Evolutionary conservation across 2,888 invertebrate species (phyloP), one percentile per base, ranked within the genome.

Genomic region (Phaonia tiefii): DNA sequence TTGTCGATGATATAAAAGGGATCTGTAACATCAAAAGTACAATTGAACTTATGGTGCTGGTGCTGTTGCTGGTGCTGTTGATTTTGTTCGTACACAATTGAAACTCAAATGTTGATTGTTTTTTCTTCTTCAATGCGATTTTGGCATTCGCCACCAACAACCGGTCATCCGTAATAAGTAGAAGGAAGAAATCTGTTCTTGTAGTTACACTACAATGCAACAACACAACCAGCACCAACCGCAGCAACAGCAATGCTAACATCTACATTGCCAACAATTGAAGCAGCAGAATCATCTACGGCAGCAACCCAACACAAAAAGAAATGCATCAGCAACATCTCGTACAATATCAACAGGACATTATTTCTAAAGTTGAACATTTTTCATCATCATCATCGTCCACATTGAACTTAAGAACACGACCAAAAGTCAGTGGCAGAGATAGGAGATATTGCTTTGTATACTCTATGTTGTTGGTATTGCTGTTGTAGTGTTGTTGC

Each of bases 351-450:
- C 51, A 67, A 51, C 37, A 39, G 49, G 51, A 49, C 51, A 37
- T 51, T 37, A 31, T 31, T 49, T 67, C 20, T 44, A 71, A 8
- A 74, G 37, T 39, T 20, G 22, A 54, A 69, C 54, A 69, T 39
- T 42, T 39, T 37, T 72, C 72, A 78, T 63, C 63, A 42, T 63
- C 20, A 51, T 51, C 44, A 44, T 44, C 51, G 20, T 51, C 51
- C 17, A 20, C 75, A 78, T 69, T 81, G 81, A 78, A 75, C 75
- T 81, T 81, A 71, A 78, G 71, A 78, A 75, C 81, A 81, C 72
- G 78, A 81, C 77, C 78, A 22, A n/a, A 60, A 78, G 49, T 75
- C 63, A 69, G 75, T 22, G 22, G 20, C 20, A 8, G 8, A 39
- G 63, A 63, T 42, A 37, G 63, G 1, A 17, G 58, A 2, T 58